Evolutionary conservation across 1,140 invertebrate genomes (phyloP).

Genomic region (Zaprionus ornatus): DNA sequence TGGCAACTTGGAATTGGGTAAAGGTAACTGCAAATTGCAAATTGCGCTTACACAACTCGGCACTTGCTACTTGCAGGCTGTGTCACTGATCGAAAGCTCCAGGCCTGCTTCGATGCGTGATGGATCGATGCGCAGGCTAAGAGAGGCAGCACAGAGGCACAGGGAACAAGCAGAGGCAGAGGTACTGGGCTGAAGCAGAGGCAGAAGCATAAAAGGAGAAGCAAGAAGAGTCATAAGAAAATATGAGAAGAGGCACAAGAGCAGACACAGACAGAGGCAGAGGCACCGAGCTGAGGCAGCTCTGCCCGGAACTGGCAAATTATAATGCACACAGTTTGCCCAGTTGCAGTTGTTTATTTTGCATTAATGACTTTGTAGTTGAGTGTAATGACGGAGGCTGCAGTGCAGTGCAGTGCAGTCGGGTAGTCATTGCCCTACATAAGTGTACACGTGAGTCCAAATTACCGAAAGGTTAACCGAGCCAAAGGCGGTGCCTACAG

Average conservation of each 20-base stretch:
- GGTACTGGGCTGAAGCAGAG: background rate
- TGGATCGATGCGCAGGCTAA: background rate
- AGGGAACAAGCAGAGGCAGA: background rate
- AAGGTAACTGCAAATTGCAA: conserved; percentile 51
- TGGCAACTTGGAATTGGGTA: conserved; percentile 16
- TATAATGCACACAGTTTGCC: conserved; percentile 36
- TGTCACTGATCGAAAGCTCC: conserved; percentile 40
- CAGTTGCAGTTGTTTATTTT: conserved; percentile 75
- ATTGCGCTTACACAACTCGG: conserved; percentile 47
- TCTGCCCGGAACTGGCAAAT: conserved; percentile 40
- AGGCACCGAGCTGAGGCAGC: background rate
- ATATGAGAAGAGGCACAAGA: background rate
- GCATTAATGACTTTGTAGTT: conserved; percentile 76
- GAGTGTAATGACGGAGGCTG: conserved; percentile 59
- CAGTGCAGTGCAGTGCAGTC: conserved; percentile 2
- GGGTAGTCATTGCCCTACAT: conserved; percentile 45
- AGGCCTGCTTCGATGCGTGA: background rate
- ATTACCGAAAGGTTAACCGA: conserved; percentile 47
- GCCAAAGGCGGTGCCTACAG: conserved; percentile 36
- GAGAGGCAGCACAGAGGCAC: background rate
- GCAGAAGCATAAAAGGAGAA: background rate
- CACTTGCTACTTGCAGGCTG: conserved; percentile 20
- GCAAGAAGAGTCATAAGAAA: background rate
- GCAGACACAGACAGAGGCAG: background rate
- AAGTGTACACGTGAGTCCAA: conserved; percentile 12